phyloP scores from a whole-genome alignment of 2,113 vertebrate genomes.

The Apodemus speciosus region DNA sequence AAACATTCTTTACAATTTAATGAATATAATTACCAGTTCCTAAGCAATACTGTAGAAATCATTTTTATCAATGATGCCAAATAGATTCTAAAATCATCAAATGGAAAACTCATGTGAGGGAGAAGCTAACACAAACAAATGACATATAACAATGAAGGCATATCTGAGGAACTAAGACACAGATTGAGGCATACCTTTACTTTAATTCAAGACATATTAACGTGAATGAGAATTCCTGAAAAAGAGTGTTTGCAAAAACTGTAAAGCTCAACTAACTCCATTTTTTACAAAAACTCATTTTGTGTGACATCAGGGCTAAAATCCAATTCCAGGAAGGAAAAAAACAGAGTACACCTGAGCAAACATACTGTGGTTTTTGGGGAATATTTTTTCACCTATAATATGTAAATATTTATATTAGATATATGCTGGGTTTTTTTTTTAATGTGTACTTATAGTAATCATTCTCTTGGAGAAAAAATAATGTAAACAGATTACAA shows the following conservation, averaged over 20 bases:
- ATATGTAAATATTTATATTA: too few species aligned
- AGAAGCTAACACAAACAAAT: not conserved
- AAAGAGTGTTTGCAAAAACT: not conserved
- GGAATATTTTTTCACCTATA: too few species aligned
- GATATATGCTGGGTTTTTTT: too few species aligned
- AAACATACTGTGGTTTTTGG: too few species aligned
- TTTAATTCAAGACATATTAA: not conserved
- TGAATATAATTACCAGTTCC: not conserved
- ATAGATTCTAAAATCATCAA: not conserved
- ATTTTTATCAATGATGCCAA: not conserved
- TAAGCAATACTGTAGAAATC: not conserved
- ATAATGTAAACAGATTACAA: too few species aligned
- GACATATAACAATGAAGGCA: not conserved
- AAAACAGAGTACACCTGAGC: too few species aligned
- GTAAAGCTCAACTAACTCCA: too few species aligned
- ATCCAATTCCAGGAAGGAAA: too few species aligned
- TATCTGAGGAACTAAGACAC: not conserved
- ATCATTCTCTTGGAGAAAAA: too few species aligned
- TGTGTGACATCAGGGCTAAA: too few species aligned
- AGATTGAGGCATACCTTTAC: not conserved
- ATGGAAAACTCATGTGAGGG: not conserved
- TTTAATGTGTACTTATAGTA: too few species aligned
- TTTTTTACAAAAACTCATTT: too few species aligned
- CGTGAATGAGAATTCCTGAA: not conserved
- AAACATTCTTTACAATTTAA: not conserved